Percentiles rank a stretch among this genome's conserved stretches.
Evolutionary conservation across 2,113 vertebrate species (phyloP).

Genomic region (Nanger granti): DNA sequence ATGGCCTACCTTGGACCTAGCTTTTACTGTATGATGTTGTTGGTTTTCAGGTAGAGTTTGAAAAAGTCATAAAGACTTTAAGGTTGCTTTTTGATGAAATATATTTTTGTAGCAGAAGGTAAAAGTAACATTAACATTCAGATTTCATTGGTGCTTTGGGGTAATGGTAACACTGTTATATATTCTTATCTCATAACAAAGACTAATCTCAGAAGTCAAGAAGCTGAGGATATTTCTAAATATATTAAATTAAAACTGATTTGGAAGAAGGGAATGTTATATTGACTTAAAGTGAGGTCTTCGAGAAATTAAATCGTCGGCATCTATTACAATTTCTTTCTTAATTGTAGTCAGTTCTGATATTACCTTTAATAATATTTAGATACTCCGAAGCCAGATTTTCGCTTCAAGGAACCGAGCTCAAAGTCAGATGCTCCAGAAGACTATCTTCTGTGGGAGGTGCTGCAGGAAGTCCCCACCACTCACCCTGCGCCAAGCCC

Average conservation of each 20-base stretch:
- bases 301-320: background rate
- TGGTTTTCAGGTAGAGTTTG: constrained; percentile 25
- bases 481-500: background rate
- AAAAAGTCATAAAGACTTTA: constrained; percentile 1
- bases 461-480: background rate
- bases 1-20: background rate
- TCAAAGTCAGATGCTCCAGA: background rate
- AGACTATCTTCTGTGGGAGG: constrained; percentile 58
- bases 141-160: background rate
- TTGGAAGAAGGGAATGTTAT: background rate
- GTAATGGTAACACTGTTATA: background rate
- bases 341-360: background rate
- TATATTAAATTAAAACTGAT: background rate
- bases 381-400: constrained; percentile 1
- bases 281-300: background rate
- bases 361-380: background rate
- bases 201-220: background rate
- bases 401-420: constrained; percentile 1
- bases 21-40: background rate
- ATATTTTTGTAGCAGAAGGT: background rate
- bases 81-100: background rate
- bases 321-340: background rate
- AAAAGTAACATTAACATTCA: constrained; percentile 9
- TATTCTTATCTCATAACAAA: background rate
- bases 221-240: background rate